Conservation (phyloP, 2,113 vertebrate genomes). For the Syngnathoides biaculeatus region DNA sequence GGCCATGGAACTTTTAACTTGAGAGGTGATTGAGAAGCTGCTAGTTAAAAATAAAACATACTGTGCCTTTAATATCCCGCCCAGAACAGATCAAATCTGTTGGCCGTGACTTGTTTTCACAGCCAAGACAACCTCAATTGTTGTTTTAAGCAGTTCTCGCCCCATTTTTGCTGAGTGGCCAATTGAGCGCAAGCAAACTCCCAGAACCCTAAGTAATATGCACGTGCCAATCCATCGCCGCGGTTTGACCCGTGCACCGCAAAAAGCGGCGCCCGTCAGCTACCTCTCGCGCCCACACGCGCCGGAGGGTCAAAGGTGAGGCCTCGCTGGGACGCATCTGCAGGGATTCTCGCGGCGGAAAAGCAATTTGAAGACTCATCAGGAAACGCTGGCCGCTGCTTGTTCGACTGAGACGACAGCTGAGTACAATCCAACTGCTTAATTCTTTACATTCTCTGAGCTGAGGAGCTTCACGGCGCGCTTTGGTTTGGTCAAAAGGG, state of each 20-base stretch:
- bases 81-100: too few species aligned
- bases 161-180: neutral
- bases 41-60: too few species aligned
- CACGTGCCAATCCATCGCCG: slow-evolving; percentile 11
- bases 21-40: too few species aligned
- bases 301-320: slow-evolving; percentile 29
- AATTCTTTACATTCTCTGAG: too few species aligned
- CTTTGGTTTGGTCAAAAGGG: neutral
- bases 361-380: slow-evolving; percentile 52
- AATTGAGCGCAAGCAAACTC: neutral
- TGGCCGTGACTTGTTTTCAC: neutral
- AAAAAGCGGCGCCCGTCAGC: slow-evolving; percentile 15
- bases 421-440: too few species aligned
- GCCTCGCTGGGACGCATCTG: slow-evolving; percentile 18
- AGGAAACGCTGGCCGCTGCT: slow-evolving; percentile 24
- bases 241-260: slow-evolving; percentile 24
- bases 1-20: too few species aligned
- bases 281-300: slow-evolving; percentile 12
- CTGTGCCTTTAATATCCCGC: too few species aligned
- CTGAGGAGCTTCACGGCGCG: too few species aligned
- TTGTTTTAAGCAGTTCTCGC: neutral
- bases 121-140: neutral
- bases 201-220: neutral
- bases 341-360: neutral
- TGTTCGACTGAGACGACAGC: slow-evolving; percentile 16